Percentiles rank a stretch among this genome's conserved stretches.
phyloP scores from a whole-genome alignment of 2,113 vertebrate genomes.

The Muntiacus muntjak region DNA sequence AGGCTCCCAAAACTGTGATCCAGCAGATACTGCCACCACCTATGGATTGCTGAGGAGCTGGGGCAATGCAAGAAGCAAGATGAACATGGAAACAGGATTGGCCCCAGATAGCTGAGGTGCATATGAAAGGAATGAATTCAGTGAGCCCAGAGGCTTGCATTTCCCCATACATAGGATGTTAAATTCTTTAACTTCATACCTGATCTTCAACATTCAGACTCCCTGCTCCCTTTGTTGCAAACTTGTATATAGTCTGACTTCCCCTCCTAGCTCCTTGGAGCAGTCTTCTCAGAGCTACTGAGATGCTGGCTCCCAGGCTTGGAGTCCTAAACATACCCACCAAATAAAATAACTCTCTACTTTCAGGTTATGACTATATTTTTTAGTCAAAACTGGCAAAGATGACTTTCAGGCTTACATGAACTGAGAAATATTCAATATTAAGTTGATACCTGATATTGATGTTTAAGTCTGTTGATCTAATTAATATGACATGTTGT shows the following conservation, averaged over 20 bases:
- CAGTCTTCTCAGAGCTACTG: not conserved
- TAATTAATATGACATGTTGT: not conserved
- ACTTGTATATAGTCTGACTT: not conserved
- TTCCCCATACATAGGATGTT: not conserved
- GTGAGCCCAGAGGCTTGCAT: not conserved
- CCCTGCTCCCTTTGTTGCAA: not conserved
- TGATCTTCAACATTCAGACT: not conserved
- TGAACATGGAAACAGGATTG: not conserved
- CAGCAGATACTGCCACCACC: not conserved
- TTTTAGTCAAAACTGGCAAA: not conserved
- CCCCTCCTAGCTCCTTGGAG: not conserved
- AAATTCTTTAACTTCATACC: not conserved
- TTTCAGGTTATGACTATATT: not conserved
- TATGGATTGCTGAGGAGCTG: not conserved
- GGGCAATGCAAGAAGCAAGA: not conserved
- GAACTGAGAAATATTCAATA: not conserved
- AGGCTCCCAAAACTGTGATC: not conserved
- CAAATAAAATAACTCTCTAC: not conserved
- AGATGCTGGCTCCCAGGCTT: not conserved
- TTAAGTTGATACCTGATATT: not conserved
- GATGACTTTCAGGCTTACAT: not conserved
- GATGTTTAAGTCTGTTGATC: not conserved
- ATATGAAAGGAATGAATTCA: not conserved
- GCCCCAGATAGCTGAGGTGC: not conserved
- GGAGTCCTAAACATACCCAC: not conserved